phyloP scores from a whole-genome alignment of 2,113 vertebrate genomes.

The Orycteropus afer region DNA sequence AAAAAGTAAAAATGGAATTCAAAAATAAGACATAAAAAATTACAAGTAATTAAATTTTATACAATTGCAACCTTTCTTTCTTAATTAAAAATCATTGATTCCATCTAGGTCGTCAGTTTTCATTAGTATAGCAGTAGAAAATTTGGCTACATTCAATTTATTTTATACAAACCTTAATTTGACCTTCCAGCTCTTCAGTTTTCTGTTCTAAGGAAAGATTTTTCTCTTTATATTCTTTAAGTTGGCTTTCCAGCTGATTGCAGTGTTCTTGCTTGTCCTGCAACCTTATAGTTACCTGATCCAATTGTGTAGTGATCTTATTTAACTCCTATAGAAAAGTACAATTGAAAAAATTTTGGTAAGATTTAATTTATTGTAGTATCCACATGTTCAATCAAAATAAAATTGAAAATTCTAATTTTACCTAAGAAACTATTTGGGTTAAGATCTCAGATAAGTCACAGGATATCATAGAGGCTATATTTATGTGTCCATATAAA shows the following conservation, averaged over 20 bases:
- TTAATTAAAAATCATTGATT: constrained; percentile 35
- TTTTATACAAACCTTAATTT: constrained; percentile 90
- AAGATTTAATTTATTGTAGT: constrained; percentile 1
- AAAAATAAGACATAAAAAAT: constrained; percentile 54
- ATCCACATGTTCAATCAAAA: not conserved
- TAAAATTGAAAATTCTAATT: constrained; percentile 7
- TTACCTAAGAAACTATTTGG: constrained; percentile 40
- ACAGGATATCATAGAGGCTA: not conserved
- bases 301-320: constrained; percentile 91
- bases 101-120: not conserved
- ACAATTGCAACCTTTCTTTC: not conserved
- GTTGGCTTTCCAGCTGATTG: constrained; percentile 90
- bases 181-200: constrained; percentile 90
- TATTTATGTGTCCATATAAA: not conserved
- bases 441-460: constrained; percentile 31
- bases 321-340: constrained; percentile 91
- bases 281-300: constrained; percentile 90
- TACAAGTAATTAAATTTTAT: not conserved
- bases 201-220: constrained; percentile 92
- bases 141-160: not conserved
- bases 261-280: constrained; percentile 93
- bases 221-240: constrained; percentile 96
- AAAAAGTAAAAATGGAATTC: constrained; percentile 46
- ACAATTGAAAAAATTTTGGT: constrained; percentile 54
- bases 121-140: not conserved